Evolutionary conservation across 2,113 vertebrate species (phyloP).

Genomic region (Prunella himalayana): DNA sequence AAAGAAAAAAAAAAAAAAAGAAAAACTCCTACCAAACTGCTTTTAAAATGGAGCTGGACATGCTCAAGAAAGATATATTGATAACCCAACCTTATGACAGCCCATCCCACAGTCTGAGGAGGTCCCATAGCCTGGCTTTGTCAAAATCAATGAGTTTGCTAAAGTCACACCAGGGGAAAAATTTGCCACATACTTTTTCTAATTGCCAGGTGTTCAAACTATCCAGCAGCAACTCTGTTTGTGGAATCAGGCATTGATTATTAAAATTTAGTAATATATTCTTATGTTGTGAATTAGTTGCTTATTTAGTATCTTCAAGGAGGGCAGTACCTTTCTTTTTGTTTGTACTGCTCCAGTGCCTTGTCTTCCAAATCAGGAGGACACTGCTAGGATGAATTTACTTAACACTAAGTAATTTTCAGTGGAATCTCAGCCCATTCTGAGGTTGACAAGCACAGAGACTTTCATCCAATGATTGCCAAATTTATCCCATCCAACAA

Average conservation of each 20-base stretch:
- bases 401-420: not conserved
- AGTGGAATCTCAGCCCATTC: not conserved
- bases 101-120: not conserved
- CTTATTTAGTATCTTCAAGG: not conserved
- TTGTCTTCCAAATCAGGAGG: not conserved
- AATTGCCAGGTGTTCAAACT: not conserved
- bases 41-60: not conserved
- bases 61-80: not conserved
- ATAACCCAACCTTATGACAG: not conserved
- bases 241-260: not conserved
- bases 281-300: not conserved
- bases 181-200: not conserved
- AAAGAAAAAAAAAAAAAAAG: not conserved
- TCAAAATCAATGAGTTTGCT: not conserved
- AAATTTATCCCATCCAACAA: not conserved
- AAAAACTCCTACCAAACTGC: not conserved
- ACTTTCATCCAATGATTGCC: not conserved
- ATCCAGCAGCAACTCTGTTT: not conserved
- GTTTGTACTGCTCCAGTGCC: not conserved
- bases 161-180: not conserved
- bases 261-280: not conserved
- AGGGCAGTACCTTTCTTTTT: not conserved
- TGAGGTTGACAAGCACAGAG: not conserved
- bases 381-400: not conserved
- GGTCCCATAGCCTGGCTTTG: not conserved